Conservation (phyloP, 2,113 vertebrate species). For the Abramis brama region DNA sequence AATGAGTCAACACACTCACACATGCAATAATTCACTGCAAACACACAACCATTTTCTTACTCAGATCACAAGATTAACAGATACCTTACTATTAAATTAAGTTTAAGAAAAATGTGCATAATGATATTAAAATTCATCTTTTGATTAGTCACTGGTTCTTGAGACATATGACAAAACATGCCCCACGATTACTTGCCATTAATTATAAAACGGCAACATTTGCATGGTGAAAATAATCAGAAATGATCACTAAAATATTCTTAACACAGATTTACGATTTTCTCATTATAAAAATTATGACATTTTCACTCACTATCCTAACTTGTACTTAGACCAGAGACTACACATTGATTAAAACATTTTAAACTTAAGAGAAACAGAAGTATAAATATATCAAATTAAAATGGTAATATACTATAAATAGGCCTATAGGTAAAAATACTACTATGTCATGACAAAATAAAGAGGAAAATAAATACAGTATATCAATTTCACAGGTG, state of each 20-base stretch:
- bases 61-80: neutral
- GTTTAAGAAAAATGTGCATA: neutral
- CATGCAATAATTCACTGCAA: slow-evolving; percentile 39
- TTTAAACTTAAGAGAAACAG: neutral
- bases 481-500: too few relatives aligned
- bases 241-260: neutral
- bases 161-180: neutral
- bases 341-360: neutral
- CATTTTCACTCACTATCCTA: neutral
- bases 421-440: too few relatives aligned
- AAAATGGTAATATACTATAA: too few relatives aligned
- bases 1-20: slow-evolving; percentile 50
- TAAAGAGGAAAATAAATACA: too few relatives aligned
- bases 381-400: too few relatives aligned
- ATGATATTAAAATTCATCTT: slow-evolving; percentile 11
- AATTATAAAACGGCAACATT: neutral
- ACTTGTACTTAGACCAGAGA: neutral
- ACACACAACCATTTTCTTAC: neutral
- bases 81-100: neutral
- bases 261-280: neutral
- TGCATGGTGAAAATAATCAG: neutral
- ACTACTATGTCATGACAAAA: too few relatives aligned
- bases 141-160: neutral
- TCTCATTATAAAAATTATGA: neutral
- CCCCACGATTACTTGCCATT: too few relatives aligned